Evolutionary conservation across 2,797 vertebrate species (phyloP), one percentile per base, ranked within the genome.

Genomic region (Acanthornis magna): DNA sequence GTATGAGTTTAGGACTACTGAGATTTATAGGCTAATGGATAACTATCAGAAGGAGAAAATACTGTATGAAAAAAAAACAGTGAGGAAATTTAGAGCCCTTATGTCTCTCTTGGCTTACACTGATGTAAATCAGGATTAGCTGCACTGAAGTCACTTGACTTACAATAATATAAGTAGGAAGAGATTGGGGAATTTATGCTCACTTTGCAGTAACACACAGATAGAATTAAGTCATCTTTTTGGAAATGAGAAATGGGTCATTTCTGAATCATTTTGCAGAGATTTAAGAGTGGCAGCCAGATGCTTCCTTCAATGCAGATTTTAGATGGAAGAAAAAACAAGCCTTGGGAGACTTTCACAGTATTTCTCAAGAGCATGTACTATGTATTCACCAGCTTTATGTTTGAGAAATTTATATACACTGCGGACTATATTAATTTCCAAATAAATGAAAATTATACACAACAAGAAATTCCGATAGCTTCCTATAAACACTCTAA

Each of bases 11-110:
- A 94, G 87, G 80, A 85, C 91, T 95, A 90, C 84, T 83, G 93
- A 95, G 89, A 96, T 97, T 92, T 97, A 93, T 95, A 95, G 95
- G 91, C 72, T 97, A 97, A 97, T 92, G 94, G 93, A 90, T 87
- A 95, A 92, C 55, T 89, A 95, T 90, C 95, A 97, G 88, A 91
- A 92, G 78, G 91, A 92, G 88, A 95, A 93, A 91, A 89, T 79
- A 78, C 48, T 60, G 58, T 65, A 83, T 32, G 13, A 84, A 84
- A 84, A 61, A 84, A 72, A 94, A 93, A 60, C 60, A 84, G 19
- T 82, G 16, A 57, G 53, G 79, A 88, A 95, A 96, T 96, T 89
- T 94, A 97, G 92, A 89, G 89, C 66, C 60, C 53, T 81, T 81
- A 21, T 42, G 73, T 93, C 85, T 93, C 77, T 92, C 67, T 78